phyloP scores from a whole-genome alignment of 2,888 invertebrate species.

The Lasioglossum pauxillum region DNA sequence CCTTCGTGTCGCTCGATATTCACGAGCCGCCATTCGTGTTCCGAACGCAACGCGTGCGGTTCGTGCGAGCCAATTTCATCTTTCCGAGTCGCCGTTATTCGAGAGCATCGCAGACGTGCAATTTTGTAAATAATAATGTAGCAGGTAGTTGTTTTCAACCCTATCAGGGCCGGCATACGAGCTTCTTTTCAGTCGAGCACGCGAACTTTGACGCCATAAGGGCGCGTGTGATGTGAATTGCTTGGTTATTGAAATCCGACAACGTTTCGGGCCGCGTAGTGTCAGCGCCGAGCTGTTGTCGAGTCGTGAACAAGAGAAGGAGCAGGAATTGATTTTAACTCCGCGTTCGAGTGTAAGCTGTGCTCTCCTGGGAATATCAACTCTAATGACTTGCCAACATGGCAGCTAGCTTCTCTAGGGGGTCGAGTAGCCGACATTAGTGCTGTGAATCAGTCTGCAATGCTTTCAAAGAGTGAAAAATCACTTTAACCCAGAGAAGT shows the following conservation, averaged over 20 bases:
- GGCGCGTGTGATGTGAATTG: conserved; percentile 49
- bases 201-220: conserved; percentile 44
- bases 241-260: conserved; percentile 42
- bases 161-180: conserved; percentile 35
- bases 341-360: background rate
- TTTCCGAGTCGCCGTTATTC: background rate
- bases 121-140: conserved; percentile 16
- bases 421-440: no score
- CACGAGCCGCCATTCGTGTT: background rate
- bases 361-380: background rate
- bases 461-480: background rate
- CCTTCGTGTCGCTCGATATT: background rate
- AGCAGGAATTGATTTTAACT: no score
- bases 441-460: background rate
- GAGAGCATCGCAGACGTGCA: background rate
- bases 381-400: background rate
- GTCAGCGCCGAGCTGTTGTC: no score
- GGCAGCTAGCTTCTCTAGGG: background rate
- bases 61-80: background rate
- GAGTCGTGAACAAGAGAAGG: no score
- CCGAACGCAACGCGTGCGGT: background rate
- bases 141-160: conserved; percentile 14
- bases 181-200: conserved; percentile 53
- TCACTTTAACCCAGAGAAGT: background rate
- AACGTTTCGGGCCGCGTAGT: background rate